Conservation (phyloP, 2,113 vertebrate genomes). For the Rhabdomys dilectus region DNA sequence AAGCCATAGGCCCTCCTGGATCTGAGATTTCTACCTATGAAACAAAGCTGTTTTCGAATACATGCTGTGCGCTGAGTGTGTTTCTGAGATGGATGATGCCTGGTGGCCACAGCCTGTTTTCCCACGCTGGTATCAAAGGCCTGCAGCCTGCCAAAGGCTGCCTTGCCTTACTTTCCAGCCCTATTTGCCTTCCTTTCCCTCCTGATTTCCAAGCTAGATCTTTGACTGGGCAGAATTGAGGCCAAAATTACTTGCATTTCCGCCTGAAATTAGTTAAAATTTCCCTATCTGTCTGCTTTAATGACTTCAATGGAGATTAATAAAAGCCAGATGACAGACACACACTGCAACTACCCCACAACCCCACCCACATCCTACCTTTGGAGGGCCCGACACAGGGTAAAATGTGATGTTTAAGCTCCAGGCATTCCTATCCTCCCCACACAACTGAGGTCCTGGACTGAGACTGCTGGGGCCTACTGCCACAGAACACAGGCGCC, state of each 20-base stretch:
- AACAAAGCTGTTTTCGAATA: background rate
- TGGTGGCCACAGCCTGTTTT: background rate
- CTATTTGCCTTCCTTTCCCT: background rate
- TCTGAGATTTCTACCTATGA: background rate
- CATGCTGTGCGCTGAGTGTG: background rate
- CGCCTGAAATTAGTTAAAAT: conserved; percentile 80
- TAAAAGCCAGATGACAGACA: conserved; percentile 82
- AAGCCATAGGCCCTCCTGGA: background rate
- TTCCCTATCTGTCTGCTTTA: conserved; percentile 81
- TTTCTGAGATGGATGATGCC: too few relatives aligned
- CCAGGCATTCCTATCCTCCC: background rate
- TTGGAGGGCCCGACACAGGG: background rate
- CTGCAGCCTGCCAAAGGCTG: background rate
- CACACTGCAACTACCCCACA: background rate
- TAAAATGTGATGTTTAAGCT: background rate
- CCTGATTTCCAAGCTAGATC: background rate
- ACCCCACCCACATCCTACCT: conserved; percentile 65
- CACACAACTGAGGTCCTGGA: background rate
- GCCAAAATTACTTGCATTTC: conserved; percentile 76
- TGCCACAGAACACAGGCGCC: background rate
- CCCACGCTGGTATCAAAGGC: background rate
- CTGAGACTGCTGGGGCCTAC: background rate
- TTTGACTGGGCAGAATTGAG: conserved; percentile 77
- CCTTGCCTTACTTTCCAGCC: background rate
- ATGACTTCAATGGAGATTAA: conserved; percentile 82